Base-by-base conservation (phyloP, 2,113 vertebrate genomes). In the Gallinago undulata region DNA sequence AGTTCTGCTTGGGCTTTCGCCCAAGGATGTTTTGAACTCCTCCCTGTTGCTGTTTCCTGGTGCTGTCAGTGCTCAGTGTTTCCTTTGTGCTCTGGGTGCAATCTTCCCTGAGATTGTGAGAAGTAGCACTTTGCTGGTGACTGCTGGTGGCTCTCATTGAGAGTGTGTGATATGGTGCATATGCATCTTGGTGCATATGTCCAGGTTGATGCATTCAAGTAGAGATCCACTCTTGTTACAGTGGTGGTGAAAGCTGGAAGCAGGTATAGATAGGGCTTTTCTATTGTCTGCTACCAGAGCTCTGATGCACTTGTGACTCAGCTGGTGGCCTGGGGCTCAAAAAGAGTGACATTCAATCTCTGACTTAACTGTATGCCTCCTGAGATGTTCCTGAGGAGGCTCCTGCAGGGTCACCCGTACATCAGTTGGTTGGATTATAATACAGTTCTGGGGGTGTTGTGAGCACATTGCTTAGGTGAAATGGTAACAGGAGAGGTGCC, bases 101-200 rank as follows among this genome's bases (percentile, higher is more conserved):
- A 3, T 31, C 59, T 35, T 39, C 41, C 21, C 33, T 23, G 39
- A 39, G 39, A 39, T 39, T 39, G 9, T 33, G 41, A 74, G 37
- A 48, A 56, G 48, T 18, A 25, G 18, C 6, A 16, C 50, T 84
- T 79, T 0, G 1, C 47, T 35, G 1, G 24, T 51, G 21, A n/a
- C 28, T 47, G 22, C 15, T 0, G 0, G 60, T 16, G 57, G 4
- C 48, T 48, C 80, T 19, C 16, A 14, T 4, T 1, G 4, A 60
- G 50, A 23, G 35, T 18, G 47, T 60, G 63, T 43, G 45, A 50
- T 50, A 37, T 37, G 35, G 35, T 37, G 35, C 35, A 37, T 37
- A 37, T 37, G 35, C 10, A 3, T 24, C 43, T 57, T 3, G 1
- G 17, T 78, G 19, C 17, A 0, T 45, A 4, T 7, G 24, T n/a